Evolutionary conservation across 2,888 invertebrate genomes (phyloP), one percentile per base, ranked within the genome.

Genomic region (Lithophane semibrunnea): DNA sequence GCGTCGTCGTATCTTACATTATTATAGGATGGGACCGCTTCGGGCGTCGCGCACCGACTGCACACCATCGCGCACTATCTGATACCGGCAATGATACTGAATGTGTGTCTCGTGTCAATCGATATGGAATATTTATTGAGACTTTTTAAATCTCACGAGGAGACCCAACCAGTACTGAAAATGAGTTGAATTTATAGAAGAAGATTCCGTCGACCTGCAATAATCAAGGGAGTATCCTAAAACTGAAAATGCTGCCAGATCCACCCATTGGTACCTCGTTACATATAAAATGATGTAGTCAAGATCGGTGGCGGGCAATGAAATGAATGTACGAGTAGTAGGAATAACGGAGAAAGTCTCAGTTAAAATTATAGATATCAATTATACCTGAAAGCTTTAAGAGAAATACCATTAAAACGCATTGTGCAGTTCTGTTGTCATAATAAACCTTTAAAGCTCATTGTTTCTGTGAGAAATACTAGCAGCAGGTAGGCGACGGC

Each of bases 381-480:
- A 77, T 84, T 79, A 86, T 79, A 80, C 77, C 77, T 75, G 65
- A 63, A 63, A 80, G 74, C 79, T 80, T 85, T 63, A 47, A 73
- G 71, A 44, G 83, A 89, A 87, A 88, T 91, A 88, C 88, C 83
- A 89, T 74, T 85, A 85, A 83, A 88, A 80, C 58, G 77, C 77
- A 78, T 81, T 89, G 83, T 90, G 89, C 88, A 89, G 86, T 88
- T 91, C 86, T 92, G 92, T 92, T 92, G 93, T 93, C 93, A 93
- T 93, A 93, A 94, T 94, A 94, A 95, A 93, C 92, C 93, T 95
- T 95, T 93, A 95, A 94, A 88, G 94, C 93, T 96, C 94, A 95
- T 96, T 96, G 96, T 96, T 95, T 92, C 93, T 94, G 95, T 93
- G 95, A 94, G 95, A 95, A 95, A 95, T 94, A 93, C 93, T 93